phyloP scores from a whole-genome alignment of 2,797 vertebrate species.

The Sebastes steindachneri region DNA sequence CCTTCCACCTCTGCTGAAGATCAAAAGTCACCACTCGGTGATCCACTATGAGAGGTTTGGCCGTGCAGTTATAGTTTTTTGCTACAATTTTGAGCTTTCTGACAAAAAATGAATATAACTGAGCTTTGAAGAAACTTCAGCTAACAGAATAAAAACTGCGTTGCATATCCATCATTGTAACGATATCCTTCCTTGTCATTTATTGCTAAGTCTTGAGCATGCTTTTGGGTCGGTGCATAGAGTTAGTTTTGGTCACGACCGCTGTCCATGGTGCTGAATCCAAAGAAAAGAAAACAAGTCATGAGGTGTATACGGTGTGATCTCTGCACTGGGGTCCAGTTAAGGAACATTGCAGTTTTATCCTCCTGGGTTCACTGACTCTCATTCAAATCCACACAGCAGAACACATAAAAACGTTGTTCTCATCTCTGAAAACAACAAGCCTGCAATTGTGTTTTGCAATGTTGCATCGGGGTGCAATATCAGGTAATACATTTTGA shows the following conservation, averaged over 20 bases:
- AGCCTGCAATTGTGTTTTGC: not conserved
- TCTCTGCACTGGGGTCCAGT: not conserved
- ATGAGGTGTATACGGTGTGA: not conserved
- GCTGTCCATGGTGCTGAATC: slow-evolving; percentile 1
- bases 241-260: not conserved
- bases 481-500: not conserved
- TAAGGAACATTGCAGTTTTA: not conserved
- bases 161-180: not conserved
- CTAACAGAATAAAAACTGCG: not conserved
- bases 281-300: not conserved
- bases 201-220: not conserved
- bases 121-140: not conserved
- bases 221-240: not conserved
- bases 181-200: not conserved
- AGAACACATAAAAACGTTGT: not conserved
- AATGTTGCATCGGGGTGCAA: not conserved
- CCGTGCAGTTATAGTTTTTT: not conserved
- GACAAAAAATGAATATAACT: not conserved
- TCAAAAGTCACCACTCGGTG: not conserved
- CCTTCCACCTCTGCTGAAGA: not conserved
- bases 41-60: not conserved
- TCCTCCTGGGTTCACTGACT: not conserved
- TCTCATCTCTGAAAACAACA: not conserved
- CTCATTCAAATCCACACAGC: not conserved
- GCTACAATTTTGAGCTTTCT: not conserved